Percentiles rank a stretch among this genome's conserved stretches.
These are phyloP conservation scores for Synaphobranchus kaupii DNA, from an alignment of 2,797 vertebrate species.

Conservation along the genomic window DNA sequence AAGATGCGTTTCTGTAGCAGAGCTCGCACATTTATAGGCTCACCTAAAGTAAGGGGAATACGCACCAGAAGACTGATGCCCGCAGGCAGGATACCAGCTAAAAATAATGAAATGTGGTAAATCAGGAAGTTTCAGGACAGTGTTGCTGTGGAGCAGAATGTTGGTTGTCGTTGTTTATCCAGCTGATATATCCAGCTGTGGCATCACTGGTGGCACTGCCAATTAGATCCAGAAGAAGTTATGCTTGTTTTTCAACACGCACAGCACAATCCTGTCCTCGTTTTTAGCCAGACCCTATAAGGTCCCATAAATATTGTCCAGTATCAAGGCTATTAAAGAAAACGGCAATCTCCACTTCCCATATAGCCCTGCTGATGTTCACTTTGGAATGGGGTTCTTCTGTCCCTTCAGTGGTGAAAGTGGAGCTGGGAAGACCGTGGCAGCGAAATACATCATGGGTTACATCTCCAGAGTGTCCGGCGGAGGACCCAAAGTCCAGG, in stretches of 20 bases:
- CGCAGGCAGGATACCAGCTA: conserved; percentile 48
- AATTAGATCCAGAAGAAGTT: not conserved
- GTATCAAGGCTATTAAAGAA: not conserved
- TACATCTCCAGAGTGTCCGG: conserved; percentile 95
- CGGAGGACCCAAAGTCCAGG: conserved; percentile 93
- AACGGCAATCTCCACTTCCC: no score
- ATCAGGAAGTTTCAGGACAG: conserved; percentile 59
- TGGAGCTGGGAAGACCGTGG: conserved; percentile 96
- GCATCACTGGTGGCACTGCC: not conserved
- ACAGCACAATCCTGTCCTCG: not conserved
- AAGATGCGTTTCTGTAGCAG: conserved; percentile 17
- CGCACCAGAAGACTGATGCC: not conserved
- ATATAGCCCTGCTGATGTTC: not conserved
- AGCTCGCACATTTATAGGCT: not conserved
- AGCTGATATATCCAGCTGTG: no score
- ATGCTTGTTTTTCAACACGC: not conserved
- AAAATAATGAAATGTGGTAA: conserved; percentile 62
- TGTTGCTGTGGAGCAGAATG: not conserved
- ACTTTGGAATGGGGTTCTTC: conserved; percentile 32
- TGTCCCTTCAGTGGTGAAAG: conserved; percentile 85
- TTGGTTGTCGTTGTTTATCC: not conserved
- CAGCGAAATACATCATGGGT: conserved; percentile 97
- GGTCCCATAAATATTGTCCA: not conserved
- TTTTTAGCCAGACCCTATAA: not conserved
- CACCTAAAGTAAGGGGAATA: not conserved